Base-by-base conservation (phyloP, 2,888 invertebrate species). In the Xanthia icteritia region DNA sequence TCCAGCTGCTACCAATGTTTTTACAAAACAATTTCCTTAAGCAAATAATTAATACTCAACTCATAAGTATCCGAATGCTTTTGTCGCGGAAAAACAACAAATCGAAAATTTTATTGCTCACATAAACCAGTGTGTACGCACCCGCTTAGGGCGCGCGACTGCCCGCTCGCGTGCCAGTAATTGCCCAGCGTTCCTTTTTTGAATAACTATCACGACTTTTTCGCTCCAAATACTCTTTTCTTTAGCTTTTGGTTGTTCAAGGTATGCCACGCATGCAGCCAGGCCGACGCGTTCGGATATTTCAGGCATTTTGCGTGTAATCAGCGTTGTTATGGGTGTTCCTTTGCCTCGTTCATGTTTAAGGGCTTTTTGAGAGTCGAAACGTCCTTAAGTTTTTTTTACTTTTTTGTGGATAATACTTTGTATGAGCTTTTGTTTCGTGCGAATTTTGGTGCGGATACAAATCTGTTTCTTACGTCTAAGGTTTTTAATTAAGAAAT, bases 151-250 rank as follows among this genome's bases (percentile, higher is more conserved):
- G 95, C 95, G 96, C 96, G 96, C 96, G 96, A 95, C 96, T 93
- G 93, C 88, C 91, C 92, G 94, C 94, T 96, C 96, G 96, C 96
- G 96, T 96, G 96, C 96, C 96, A 93, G 96, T 96, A 96, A 96
- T 96, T 95, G 95, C 93, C 90, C 90, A 90, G 91, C 92, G 95
- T 96, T 95, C 95, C 94, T 96, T 96, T 96, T 96, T 95, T 94
- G 95, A 95, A 95, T 94, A 95, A 95, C 95, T 95, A 96, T 96
- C 96, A 96, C 96, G 96, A 96, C 95, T 96, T 94, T 96, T 96
- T 96, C 96, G 96, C 95, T 95, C 95, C 94, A 94, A 93, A 94
- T 94, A 93, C 91, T 93, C 93, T 92, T 94, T 95, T 93, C 81
- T 92, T 93, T 92, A 90, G 89, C 89, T 91, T 89, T 91, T 86